Evolutionary conservation across 2,113 vertebrate genomes (phyloP), one percentile per base, ranked within the genome.

Genomic region (Scytalopus superciliaris): DNA sequence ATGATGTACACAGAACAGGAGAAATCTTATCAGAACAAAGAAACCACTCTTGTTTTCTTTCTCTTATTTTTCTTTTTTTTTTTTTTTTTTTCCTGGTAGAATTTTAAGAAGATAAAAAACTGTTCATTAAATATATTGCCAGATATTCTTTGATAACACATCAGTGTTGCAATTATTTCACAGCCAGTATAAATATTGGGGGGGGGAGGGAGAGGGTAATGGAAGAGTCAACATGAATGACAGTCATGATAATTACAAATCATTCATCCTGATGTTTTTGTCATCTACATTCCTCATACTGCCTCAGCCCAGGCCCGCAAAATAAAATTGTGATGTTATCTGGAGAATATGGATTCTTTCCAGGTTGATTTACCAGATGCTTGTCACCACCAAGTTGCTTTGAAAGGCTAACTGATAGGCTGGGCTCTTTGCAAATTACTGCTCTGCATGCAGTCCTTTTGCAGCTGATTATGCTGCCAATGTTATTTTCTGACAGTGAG

Each of bases 361-460:
- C 75, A 90, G 56, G 60, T 50, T 78, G 85, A 85, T 90, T 92
- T 90, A 91, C 66, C 87, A 93, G 93, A 83, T 96, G 84, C 62
- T 67, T 95, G 67, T 91, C 81, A 95, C 75, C 50, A 94, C 9
- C 5, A 79, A 79, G 63, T 80, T 17, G 3, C 83, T 94, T 94
- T 83, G 92, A 81, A 80, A 93, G 28, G 47, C 55, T 76, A 90
- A 79, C 63, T 91, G 85, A 92, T 90, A 80, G 47, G 72, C 55
- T 57, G 45, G 17, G 27, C 31, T 74, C 24, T 95, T 85, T 91
- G 63, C 85, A 91, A 94, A 89, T 90, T 96, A 81, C 68, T 91
- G 82, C 55, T 94, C 88, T 90, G 63, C 60, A 83, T 80, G 66
- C 59, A 93, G 82, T 93, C 56, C 59, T 88, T 95, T 92, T 88